Base-by-base conservation (phyloP, 2,888 invertebrate genomes). In the Diarsia dahlii region DNA sequence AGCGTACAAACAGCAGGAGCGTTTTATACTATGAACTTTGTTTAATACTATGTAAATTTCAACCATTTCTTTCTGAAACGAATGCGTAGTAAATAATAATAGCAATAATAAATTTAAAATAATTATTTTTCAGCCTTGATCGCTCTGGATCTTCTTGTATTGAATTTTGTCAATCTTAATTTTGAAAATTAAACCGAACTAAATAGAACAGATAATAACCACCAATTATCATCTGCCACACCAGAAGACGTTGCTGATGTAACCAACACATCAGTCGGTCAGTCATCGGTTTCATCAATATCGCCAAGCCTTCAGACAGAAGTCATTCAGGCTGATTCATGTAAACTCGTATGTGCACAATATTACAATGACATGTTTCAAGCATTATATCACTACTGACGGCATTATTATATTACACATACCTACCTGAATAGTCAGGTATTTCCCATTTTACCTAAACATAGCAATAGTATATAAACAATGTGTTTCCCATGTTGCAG, bases 401-500 rank as follows among this genome's bases (percentile, higher is more conserved):
- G 9, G 18, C 45, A 58, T 34, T 52, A 23, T 15, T 13, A n/a
- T n/a, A 50, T 62, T 58, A n/a, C 20, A 52, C 56, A 20, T 39
- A 46, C 50, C 20, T 39, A 28, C 45, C n/a, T n/a, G 28, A 15
- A 34, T 13, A 10, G 15, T 4, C 34, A 58, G 46, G 58, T 74
- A 58, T 74, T 46, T 39, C 20, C 34, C 56, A 70, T 83, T 72
- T 70, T 74, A 58, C 69, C 63, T 79, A 76, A 74, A 58, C 28
- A 48, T 62, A 56, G 39, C 58, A 71, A 50, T 28, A 28, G 15
- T 67, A 28, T 58, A 67, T 18, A 63, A 46, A 45, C 45, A 60
- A 54, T 62, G 87, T 85, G 64, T 85, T 87, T 83, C 67, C 81
- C 82, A 83, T 76, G 68, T 67, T 71, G 80, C 74, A 83, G 78